A percentile compares a stretch with the other conserved stretches of the same genome.
phyloP scores from a whole-genome alignment of 2,797 vertebrate genomes.

The Scleropages formosus region DNA sequence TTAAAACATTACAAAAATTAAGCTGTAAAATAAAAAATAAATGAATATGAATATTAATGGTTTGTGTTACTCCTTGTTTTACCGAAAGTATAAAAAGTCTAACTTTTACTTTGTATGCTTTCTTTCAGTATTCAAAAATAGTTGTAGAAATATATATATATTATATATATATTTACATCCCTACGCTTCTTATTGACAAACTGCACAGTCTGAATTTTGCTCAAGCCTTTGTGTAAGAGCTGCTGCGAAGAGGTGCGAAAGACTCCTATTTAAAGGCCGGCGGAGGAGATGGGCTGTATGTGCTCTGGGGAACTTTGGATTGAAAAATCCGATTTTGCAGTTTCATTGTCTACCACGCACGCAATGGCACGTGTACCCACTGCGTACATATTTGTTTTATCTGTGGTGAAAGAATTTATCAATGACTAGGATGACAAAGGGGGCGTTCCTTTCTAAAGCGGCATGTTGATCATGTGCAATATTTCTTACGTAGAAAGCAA shows the following conservation, averaged over 20 bases:
- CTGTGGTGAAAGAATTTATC: not conserved
- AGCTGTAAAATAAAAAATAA: conserved; percentile 59
- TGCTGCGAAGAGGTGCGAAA: not conserved
- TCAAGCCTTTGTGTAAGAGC: conserved; percentile 1
- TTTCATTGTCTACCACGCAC: not conserved
- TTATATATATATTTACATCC: conserved; percentile 28
- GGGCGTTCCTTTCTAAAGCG: conserved; percentile 71
- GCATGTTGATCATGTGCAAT: conserved; percentile 85
- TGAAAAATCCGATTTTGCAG: conserved; percentile 3
- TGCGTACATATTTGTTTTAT: not conserved
- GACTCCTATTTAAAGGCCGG: not conserved
- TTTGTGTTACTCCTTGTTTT: conserved; percentile 69
- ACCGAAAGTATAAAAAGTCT: conserved; percentile 63
- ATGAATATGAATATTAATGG: conserved; percentile 71
- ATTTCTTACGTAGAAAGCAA: conserved; percentile 61
- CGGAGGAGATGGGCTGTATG: too few relatives aligned
- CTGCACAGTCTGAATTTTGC: conserved; percentile 9
- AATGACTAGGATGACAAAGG: not conserved
- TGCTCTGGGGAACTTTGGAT: not conserved
- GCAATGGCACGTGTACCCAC: not conserved
- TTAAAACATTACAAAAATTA: conserved; percentile 59
- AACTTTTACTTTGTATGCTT: conserved; percentile 69
- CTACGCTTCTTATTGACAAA: conserved; percentile 15
- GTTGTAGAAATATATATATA: conserved; percentile 66
- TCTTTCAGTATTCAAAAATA: conserved; percentile 71